These are phyloP conservation scores for Nemotelus pantherinus DNA, from an alignment of 2,888 invertebrate genomes.

Conservation along the genomic window DNA sequence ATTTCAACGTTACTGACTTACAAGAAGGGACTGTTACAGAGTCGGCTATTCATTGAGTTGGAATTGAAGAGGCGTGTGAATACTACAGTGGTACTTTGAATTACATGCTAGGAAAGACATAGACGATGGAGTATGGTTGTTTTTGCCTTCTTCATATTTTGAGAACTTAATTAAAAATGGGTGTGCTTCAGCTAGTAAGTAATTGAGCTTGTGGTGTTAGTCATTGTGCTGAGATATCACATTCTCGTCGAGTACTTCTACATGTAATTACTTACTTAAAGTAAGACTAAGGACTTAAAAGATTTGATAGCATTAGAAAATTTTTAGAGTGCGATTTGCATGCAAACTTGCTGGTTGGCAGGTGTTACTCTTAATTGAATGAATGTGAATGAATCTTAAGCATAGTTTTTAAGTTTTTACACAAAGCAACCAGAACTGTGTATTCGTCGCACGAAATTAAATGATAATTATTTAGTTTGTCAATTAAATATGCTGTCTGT, in stretches of 20 bases:
- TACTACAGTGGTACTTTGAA: not conserved
- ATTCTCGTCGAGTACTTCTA: conserved; percentile 22
- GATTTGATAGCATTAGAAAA: not conserved
- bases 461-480: too few relatives aligned
- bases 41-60: conserved; percentile 8
- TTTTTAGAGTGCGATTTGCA: too few relatives aligned
- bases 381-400: too few relatives aligned
- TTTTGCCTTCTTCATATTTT: conserved; percentile 40
- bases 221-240: not conserved
- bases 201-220: not conserved
- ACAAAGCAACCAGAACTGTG: too few relatives aligned
- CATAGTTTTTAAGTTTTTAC: too few relatives aligned
- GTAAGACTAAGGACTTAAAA: not conserved
- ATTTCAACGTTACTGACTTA: too few relatives aligned
- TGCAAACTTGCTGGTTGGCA: too few relatives aligned
- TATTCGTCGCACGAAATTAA: too few relatives aligned
- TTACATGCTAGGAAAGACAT: not conserved
- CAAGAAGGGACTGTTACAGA: conserved; percentile 1
- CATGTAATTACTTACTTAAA: conserved; percentile 46
- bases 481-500: too few relatives aligned
- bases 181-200: not conserved
- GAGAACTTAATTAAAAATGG: conserved; percentile 48
- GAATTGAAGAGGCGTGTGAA: conserved; percentile 23
- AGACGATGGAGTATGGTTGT: not conserved
- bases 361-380: too few relatives aligned